Percentiles rank a stretch among this genome's conserved stretches.
Evolutionary conservation across 1,140 invertebrate species (phyloP).

Genomic region (Mactra quadrangularis): DNA sequence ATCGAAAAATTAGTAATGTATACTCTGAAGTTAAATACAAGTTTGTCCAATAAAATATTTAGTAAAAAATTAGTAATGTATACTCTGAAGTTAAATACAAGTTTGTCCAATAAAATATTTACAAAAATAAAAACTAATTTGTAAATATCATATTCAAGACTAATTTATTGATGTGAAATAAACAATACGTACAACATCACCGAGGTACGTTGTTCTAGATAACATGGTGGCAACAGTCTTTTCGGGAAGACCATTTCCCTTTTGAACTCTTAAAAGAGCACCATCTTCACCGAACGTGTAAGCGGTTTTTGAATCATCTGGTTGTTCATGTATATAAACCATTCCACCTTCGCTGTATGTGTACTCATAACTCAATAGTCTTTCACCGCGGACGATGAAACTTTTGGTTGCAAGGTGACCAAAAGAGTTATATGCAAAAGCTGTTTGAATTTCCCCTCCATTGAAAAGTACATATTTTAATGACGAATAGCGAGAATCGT

Average conservation of each 20-base stretch:
- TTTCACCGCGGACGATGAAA: neutral
- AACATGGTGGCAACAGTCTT: neutral
- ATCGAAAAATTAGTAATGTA: no score
- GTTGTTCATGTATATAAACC: neutral
- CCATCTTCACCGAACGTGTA: conserved; percentile 3
- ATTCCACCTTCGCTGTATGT: conserved; percentile 17
- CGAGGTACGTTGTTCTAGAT: neutral
- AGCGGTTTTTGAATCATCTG: neutral
- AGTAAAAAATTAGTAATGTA: no score
- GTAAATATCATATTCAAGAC: no score
- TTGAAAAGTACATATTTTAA: neutral
- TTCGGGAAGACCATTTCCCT: neutral
- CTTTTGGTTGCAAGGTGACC: neutral
- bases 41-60: no score
- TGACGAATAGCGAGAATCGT: neutral
- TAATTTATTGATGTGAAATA: no score
- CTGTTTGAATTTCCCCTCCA: neutral
- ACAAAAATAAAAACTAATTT: no score
- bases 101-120: no score
- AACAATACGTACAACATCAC: neutral
- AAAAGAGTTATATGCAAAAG: neutral
- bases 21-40: no score
- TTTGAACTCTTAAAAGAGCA: neutral
- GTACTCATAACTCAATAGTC: neutral
- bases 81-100: no score